Base-by-base conservation (phyloP, 2,888 invertebrate genomes). In the Scrobipalpa atriplicella region DNA sequence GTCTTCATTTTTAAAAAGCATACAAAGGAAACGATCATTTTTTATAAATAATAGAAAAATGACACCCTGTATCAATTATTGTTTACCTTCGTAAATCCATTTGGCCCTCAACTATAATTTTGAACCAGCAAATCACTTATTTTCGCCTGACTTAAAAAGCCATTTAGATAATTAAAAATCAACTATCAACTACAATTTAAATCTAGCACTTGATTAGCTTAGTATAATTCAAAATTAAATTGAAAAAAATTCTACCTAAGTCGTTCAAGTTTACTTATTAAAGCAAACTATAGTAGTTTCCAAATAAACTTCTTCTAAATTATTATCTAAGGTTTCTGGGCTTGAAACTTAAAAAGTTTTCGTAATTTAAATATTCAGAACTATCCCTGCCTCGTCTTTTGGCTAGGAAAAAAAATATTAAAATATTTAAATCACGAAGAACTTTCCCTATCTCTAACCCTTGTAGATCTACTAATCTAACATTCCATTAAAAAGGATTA, bases 261-360 rank as follows among this genome's bases (percentile, higher is more conserved):
- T 78, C 83, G 82, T 84, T 80, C 75, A 84, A 81, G 80, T 83
- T 80, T 85, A 84, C 78, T 86, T 81, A 78, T 76, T 81, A 85
- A 89, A 83, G 82, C 83, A 78, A 86, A 81, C 82, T 89, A 85
- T 82, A 69, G 89, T 90, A 91, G 90, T 85, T 86, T 89, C 85
- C 83, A 84, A 84, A 82, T 87, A 89, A 90, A 89, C 81, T 84
- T 90, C 87, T 90, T 90, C 90, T 91, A 87, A 91, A 90, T 64
- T 87, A 86, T 80, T 87, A 80, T 89, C 81, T 91, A 90, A 89
- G 89, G 83, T 84, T 85, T 84, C 83, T 74, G 76, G 78, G 83
- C 78, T 77, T 76, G 82, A 71, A 71, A 69, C 69, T 69, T 72
- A 79, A 71, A 69, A 75, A 77, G 73, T 77, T 72, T 70, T 74